phyloP scores from a whole-genome alignment of 2,113 vertebrate species.

The Lepus timidus region DNA sequence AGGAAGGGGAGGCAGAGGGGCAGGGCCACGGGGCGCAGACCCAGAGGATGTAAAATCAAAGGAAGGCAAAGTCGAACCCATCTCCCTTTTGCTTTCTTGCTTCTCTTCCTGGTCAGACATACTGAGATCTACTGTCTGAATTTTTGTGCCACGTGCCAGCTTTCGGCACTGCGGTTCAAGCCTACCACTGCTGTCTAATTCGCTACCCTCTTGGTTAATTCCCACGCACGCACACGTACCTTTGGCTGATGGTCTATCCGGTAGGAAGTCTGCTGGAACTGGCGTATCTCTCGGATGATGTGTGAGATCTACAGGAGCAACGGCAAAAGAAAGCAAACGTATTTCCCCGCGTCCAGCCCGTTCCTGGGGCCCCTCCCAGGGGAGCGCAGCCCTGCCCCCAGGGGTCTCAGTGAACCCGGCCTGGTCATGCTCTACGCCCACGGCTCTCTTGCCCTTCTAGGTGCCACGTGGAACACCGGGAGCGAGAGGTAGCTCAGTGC shows the following conservation, averaged over 20 bases:
- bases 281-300: slow-evolving; percentile 98
- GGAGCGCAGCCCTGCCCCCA: background rate
- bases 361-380: background rate
- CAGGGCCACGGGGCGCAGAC: background rate
- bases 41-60: background rate
- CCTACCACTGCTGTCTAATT: background rate
- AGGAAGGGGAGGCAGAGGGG: background rate
- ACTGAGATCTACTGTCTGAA: background rate
- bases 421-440: background rate
- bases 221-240: slow-evolving; percentile 86
- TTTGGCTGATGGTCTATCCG: slow-evolving; percentile 97
- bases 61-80: background rate
- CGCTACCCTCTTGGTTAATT: background rate
- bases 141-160: background rate
- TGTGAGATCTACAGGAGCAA: slow-evolving; percentile 94
- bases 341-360: background rate
- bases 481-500: background rate
- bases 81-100: background rate
- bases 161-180: background rate
- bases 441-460: background rate
- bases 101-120: background rate
- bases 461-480: background rate
- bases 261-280: slow-evolving; percentile 99
- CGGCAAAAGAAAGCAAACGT: background rate
- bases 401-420: too few species aligned